Conservation (phyloP, 2,888 invertebrate species). For the Crossocerus cetratus region DNA sequence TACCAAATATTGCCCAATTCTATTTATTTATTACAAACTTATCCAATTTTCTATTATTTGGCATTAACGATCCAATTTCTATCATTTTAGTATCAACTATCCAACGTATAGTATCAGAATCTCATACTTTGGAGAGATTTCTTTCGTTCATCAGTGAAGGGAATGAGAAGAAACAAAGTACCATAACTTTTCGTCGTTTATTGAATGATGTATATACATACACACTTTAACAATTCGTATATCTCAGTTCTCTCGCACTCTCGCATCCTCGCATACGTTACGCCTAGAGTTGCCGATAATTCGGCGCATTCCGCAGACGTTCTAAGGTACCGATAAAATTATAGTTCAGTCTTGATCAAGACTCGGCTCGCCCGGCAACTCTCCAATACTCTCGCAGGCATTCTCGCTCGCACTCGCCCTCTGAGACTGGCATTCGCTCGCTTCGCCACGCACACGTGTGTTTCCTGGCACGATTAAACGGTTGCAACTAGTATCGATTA, state of each 20-base stretch:
- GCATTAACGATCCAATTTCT: too few species aligned
- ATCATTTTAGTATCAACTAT: too few species aligned
- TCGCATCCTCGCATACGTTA: slow-evolving; percentile 1
- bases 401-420: slow-evolving; percentile 3
- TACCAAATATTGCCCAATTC: too few species aligned
- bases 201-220: slow-evolving; percentile 30
- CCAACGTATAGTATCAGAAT: too few species aligned
- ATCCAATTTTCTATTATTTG: too few species aligned
- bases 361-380: slow-evolving; percentile 15
- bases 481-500: not conserved
- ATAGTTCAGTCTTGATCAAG: slow-evolving; percentile 68
- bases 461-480: not conserved
- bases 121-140: too few species aligned
- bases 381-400: not conserved
- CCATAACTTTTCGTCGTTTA: slow-evolving; percentile 18
- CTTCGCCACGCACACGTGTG: not conserved
- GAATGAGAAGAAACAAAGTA: not conserved
- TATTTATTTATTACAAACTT: too few species aligned
- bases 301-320: slow-evolving; percentile 23
- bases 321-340: slow-evolving; percentile 65
- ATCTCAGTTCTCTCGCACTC: slow-evolving; percentile 17
- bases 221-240: slow-evolving; percentile 35
- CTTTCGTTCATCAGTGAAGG: too few species aligned
- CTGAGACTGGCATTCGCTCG: slow-evolving; percentile 4
- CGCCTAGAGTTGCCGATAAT: slow-evolving; percentile 17